These are phyloP conservation scores for Poecilia gillii DNA, from an alignment of 2,797 vertebrate genomes.

Conservation along the genomic window DNA sequence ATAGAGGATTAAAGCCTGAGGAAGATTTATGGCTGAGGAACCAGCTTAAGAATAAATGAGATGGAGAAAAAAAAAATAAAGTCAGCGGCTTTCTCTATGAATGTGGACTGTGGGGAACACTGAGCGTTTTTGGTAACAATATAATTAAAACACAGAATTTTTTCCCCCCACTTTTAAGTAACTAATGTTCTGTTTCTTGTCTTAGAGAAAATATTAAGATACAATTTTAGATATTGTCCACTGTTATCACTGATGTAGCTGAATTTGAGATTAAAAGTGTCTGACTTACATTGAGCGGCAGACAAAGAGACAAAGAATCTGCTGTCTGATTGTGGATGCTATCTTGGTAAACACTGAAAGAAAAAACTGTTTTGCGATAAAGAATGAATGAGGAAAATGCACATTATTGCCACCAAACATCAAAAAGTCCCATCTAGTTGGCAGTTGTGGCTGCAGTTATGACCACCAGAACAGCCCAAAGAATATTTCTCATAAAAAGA, in stretches of 20 bases:
- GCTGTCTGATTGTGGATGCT: constrained; percentile 35
- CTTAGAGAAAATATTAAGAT: constrained; percentile 55
- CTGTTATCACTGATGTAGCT: constrained; percentile 50
- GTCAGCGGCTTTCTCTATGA: constrained; percentile 21
- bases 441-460: constrained; percentile 3
- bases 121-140: constrained; percentile 59
- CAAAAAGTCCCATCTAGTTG: constrained; percentile 28
- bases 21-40: constrained; percentile 56
- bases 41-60: constrained; percentile 60
- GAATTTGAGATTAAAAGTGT: constrained; percentile 62
- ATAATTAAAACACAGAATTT: constrained; percentile 68
- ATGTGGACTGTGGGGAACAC: constrained; percentile 50
- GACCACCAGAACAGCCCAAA: not conserved
- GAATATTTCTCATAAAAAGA: constrained; percentile 16
- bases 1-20: constrained; percentile 66
- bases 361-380: constrained; percentile 51
- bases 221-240: constrained; percentile 76
- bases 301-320: constrained; percentile 60
- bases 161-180: constrained; percentile 27
- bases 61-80: constrained; percentile 1
- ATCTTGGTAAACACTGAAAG: constrained; percentile 66
- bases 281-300: constrained; percentile 33
- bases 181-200: constrained; percentile 57
- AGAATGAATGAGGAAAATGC: constrained; percentile 45
- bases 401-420: constrained; percentile 13